Base-by-base conservation (phyloP, 1,140 invertebrate genomes). In the Aphis gossypii region DNA sequence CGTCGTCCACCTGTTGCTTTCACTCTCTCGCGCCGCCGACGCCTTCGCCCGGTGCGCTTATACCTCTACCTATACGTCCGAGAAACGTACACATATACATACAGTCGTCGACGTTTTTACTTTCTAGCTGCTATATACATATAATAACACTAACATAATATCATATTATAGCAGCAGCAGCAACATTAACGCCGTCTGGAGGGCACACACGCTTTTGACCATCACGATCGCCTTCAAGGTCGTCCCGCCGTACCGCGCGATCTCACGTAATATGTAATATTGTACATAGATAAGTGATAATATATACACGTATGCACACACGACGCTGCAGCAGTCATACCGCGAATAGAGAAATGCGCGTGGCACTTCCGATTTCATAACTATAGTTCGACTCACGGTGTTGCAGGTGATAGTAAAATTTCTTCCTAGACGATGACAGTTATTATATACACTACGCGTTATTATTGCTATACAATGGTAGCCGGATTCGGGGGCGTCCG, bases 171-270 rank as follows among this genome's bases (percentile, higher is more conserved):
- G 48, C 48, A 48, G 48, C 48, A 20, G 60, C 60, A 76, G 38
- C 82, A 41, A 21, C 84, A 23, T 87, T 87, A 46, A n/a, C 35
- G 25, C 18, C 48, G 87, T 89, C 87, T 89, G 87, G 87, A 89
- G 87, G 87, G 87, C 87, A 89, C 87, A 89, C 87, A 54, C 87
- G 87, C 87, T 89, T 89, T 89, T 89, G 87, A 89, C 87, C 87
- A 89, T 89, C 87, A 54, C 87, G 87, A 89, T 89, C 48, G n/a
- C 30, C 48, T 89, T 89, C 87, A 89, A 89, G 87, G 87, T 89
- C 87, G 87, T 89, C 86, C 86, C 86, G 44, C 44, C 44, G 8
- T n/a, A n/a, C 46, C 25, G 48, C 46, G 48, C 48, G 48, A 51
- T 51, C 48, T 51, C 48, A 18, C 48, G 18, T 51, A 18, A 18